Conservation (phyloP, 2,113 vertebrate species). For the Prinia subflava region DNA sequence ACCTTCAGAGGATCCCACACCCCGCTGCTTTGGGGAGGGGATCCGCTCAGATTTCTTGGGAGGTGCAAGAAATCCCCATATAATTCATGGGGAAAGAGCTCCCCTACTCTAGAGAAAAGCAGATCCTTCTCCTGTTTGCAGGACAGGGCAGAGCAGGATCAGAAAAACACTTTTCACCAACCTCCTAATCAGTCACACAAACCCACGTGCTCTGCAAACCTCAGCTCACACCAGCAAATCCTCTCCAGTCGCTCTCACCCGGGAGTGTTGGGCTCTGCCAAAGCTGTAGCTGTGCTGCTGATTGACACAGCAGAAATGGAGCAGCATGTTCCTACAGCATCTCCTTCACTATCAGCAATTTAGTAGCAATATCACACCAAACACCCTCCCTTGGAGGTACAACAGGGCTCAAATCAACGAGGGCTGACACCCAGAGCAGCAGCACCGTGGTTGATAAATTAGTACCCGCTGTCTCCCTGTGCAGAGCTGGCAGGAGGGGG, state of each 20-base stretch:
- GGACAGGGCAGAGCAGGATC: background rate
- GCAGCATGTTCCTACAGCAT: background rate
- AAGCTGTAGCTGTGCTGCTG: background rate
- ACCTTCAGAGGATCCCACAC: background rate
- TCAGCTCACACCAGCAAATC: background rate
- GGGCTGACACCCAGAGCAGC: background rate
- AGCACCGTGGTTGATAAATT: background rate
- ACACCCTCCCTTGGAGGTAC: background rate
- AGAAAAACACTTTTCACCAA: background rate
- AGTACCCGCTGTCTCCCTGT: background rate
- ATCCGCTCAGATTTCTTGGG: background rate
- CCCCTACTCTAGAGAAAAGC: background rate
- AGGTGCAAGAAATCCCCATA: background rate
- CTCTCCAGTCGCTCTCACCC: background rate
- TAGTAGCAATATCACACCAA: background rate
- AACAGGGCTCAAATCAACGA: background rate
- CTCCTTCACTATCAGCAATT: background rate
- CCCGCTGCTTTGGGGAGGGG: rapidly evolving
- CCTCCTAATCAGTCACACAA: background rate
- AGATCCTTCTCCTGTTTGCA: background rate
- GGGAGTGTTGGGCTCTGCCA: background rate
- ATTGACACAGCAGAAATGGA: constrained; percentile 4
- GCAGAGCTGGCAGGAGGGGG: background rate
- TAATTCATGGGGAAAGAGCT: background rate
- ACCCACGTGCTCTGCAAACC: background rate